Percentiles rank a stretch among this genome's conserved stretches.
phyloP scores from a whole-genome alignment of 1,140 invertebrate species.

The Musca vetustissima region DNA sequence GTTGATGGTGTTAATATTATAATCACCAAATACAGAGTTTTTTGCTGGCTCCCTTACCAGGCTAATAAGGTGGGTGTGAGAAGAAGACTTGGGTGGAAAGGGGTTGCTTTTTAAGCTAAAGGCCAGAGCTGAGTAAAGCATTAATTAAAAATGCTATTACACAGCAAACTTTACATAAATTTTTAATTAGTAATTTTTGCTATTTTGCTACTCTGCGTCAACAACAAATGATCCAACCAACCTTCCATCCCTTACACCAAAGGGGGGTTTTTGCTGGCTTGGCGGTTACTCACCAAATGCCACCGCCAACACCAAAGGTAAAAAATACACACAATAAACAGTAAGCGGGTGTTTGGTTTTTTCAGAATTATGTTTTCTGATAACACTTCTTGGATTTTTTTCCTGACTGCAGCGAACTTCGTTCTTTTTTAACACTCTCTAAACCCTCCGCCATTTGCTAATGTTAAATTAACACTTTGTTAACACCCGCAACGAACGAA shows the following conservation, averaged over 20 bases:
- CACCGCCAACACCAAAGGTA: not conserved
- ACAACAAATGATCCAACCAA: not conserved
- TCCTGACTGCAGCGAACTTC: not conserved
- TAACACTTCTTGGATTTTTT: not conserved
- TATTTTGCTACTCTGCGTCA: constrained; percentile 53
- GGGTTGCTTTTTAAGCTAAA: not conserved
- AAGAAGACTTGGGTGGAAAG: not conserved
- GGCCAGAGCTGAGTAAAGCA: constrained; percentile 9
- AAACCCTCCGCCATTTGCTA: not conserved
- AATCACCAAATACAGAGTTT: not conserved
- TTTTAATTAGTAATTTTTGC: constrained; percentile 55
- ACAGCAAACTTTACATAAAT: constrained; percentile 44
- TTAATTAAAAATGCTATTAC: constrained; percentile 52
- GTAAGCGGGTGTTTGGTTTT: not conserved
- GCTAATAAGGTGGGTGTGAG: not conserved
- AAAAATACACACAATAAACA: not conserved
- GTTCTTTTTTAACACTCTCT: not conserved
- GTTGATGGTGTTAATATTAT: constrained; percentile 12
- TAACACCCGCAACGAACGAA: constrained; percentile 3
- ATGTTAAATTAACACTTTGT: constrained; percentile 23
- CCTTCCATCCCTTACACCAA: too few relatives aligned
- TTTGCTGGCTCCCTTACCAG: not conserved
- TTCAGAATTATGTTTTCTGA: not conserved
- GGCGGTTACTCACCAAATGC: not conserved
- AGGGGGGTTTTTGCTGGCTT: not conserved